Conservation (phyloP, 2,888 invertebrate species). For the Melikaiella ostensackeni region DNA sequence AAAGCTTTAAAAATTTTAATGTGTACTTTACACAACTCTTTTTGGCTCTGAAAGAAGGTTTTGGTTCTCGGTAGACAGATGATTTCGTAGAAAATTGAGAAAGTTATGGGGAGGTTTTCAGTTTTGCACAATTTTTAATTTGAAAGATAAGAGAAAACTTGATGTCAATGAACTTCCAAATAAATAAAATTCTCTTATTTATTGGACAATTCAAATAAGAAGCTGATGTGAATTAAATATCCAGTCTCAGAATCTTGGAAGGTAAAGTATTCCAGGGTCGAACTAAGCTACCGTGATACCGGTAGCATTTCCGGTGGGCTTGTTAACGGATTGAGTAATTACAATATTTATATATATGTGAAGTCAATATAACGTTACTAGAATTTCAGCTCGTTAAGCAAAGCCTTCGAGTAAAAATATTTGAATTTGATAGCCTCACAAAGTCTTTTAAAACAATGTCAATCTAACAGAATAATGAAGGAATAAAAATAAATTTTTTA, state of each 20-base stretch:
- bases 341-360: slow-evolving; percentile 1
- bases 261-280: background rate
- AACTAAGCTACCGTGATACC: slow-evolving; percentile 8
- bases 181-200: no score
- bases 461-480: background rate
- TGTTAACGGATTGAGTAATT: slow-evolving; percentile 1
- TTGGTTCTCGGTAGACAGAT: no score
- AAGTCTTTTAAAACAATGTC: no score
- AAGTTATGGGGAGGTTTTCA: no score
- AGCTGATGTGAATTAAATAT: background rate
- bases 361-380: slow-evolving; percentile 1
- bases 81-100: no score
- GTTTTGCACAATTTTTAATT: no score
- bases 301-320: slow-evolving; percentile 10
- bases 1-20: no score
- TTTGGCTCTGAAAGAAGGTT: no score
- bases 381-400: background rate
- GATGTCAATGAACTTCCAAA: no score
- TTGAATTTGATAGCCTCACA: background rate
- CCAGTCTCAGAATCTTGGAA: background rate
- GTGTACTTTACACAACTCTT: no score
- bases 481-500: background rate
- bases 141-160: no score
- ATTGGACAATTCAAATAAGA: background rate
- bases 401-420: background rate